Conservation (phyloP, 2,888 invertebrate genomes). For the Cheilosia scutellata region DNA sequence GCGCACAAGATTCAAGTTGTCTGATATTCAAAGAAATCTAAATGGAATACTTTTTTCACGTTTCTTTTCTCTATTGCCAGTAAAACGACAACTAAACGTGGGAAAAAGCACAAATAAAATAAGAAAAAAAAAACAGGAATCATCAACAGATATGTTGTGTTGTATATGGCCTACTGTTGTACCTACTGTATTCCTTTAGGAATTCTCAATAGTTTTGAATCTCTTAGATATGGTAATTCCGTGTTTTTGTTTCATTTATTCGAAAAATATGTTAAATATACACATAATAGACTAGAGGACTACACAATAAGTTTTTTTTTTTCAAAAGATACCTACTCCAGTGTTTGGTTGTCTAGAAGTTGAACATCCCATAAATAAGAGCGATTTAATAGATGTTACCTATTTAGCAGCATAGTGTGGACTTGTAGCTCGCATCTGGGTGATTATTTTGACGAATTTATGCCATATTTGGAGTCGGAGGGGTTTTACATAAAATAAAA, state of each 20-base stretch:
- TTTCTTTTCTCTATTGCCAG: slow-evolving; percentile 18
- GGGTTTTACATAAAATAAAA: not conserved
- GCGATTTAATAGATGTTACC: slow-evolving; percentile 49
- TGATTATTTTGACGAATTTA: slow-evolving; percentile 73
- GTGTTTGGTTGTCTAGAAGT: slow-evolving; percentile 51
- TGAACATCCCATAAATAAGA: slow-evolving; percentile 71
- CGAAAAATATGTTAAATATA: slow-evolving; percentile 73
- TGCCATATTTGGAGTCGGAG: slow-evolving; percentile 53
- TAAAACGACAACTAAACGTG: slow-evolving; percentile 50
- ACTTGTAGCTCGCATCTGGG: slow-evolving; percentile 54
- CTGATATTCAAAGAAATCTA: slow-evolving; percentile 28
- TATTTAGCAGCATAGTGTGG: slow-evolving; percentile 68
- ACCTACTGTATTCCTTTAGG: slow-evolving; percentile 66
- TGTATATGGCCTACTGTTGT: slow-evolving; percentile 68
- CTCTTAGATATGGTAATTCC: slow-evolving; percentile 65
- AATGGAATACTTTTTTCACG: slow-evolving; percentile 39
- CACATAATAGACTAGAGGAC: slow-evolving; percentile 36
- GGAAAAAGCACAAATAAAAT: slow-evolving; percentile 60
- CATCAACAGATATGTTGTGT: slow-evolving; percentile 44
- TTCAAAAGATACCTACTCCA: slow-evolving; percentile 18
- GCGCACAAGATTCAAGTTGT: slow-evolving; percentile 33
- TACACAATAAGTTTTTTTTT: slow-evolving; percentile 20
- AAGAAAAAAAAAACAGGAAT: slow-evolving; percentile 23
- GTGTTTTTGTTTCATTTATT: slow-evolving; percentile 73
- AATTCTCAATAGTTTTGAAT: slow-evolving; percentile 45